Conservation (phyloP, 2,888 invertebrate genomes). For the Caenorhabditis japonica region DNA sequence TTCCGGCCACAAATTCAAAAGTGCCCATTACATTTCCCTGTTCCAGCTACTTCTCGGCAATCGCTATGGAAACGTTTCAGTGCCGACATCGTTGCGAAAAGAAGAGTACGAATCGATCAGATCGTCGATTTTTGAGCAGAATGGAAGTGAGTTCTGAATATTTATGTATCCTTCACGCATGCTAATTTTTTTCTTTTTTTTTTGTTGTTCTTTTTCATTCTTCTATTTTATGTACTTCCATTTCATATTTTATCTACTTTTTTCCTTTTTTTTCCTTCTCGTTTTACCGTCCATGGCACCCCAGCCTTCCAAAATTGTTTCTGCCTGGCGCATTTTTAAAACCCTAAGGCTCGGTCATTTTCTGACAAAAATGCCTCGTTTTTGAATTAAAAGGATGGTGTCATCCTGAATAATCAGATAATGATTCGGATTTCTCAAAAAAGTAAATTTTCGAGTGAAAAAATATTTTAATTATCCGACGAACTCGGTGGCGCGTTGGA, state of each 20-base stretch:
- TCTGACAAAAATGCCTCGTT: too few species aligned
- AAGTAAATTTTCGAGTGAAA: too few species aligned
- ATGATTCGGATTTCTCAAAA: too few species aligned
- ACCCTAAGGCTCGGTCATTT: too few species aligned
- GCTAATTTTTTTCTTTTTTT: constrained; percentile 37
- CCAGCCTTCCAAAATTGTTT: too few species aligned
- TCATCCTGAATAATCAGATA: too few species aligned
- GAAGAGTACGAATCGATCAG: constrained; percentile 78
- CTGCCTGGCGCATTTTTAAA: too few species aligned
- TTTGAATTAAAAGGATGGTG: too few species aligned
- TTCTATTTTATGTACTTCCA: constrained; percentile 16
- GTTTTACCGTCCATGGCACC: too few species aligned
- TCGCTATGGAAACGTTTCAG: constrained; percentile 78
- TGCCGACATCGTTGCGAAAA: constrained; percentile 78
- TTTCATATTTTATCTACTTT: neutral
- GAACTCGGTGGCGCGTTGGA: too few species aligned
- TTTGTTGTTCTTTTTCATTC: constrained; percentile 14
- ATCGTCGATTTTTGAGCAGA: constrained; percentile 75
- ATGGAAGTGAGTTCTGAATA: constrained; percentile 63
- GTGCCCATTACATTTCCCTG: neutral
- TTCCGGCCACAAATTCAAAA: too few species aligned
- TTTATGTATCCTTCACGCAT: constrained; percentile 6
- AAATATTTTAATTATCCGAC: too few species aligned
- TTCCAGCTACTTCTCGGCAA: constrained; percentile 79
- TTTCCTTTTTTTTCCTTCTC: constrained; percentile 1